Percentiles rank a stretch among this genome's conserved stretches.
phyloP scores from a whole-genome alignment of 2,797 vertebrate genomes.

The Phrynocephalus vlangalii region DNA sequence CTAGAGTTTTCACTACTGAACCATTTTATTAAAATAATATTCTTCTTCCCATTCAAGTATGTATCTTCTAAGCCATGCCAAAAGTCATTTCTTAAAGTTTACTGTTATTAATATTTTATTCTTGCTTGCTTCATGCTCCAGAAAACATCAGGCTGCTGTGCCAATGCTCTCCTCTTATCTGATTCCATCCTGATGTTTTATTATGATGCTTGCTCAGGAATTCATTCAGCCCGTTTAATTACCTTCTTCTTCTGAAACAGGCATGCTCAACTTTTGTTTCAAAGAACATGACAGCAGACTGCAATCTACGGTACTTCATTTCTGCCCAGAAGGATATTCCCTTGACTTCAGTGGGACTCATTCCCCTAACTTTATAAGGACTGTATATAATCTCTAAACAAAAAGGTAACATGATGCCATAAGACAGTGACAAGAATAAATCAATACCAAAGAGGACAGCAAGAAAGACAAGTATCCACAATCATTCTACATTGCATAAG shows the following conservation, averaged over 20 bases:
- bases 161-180: conserved; percentile 55
- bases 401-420: too few species aligned
- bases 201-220: neutral
- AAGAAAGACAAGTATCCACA: neutral
- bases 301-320: neutral
- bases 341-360: too few species aligned
- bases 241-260: neutral
- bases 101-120: conserved; percentile 59
- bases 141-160: conserved; percentile 56
- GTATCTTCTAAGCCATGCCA: conserved; percentile 69
- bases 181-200: conserved; percentile 56
- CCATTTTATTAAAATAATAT: conserved; percentile 70
- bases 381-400: too few species aligned
- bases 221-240: neutral
- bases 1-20: conserved; percentile 73
- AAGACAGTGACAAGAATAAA: neutral
- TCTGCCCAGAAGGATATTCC: neutral
- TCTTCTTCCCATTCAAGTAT: conserved; percentile 73
- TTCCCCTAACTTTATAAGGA: too few species aligned
- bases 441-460: neutral
- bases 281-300: neutral
- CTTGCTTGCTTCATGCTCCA: neutral
- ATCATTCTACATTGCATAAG: neutral
- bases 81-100: conserved; percentile 72
- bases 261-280: neutral